phyloP scores from a whole-genome alignment of 2,888 invertebrate species.

The Patella caerulea region DNA sequence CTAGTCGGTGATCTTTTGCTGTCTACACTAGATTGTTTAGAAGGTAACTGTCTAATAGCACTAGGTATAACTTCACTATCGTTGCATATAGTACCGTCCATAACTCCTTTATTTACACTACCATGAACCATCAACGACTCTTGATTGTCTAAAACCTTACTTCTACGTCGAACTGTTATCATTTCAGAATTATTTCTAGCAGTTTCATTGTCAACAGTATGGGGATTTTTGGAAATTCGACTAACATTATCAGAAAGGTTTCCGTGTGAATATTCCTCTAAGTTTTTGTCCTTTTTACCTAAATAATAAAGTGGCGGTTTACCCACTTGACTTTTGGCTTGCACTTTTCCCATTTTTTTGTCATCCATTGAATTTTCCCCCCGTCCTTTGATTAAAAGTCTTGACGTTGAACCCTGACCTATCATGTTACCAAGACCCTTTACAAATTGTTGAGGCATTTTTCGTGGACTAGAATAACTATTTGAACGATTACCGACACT shows the following conservation, averaged over 20 bases:
- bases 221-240: slow-evolving; percentile 1
- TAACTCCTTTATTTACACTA: neutral
- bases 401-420: slow-evolving; percentile 54
- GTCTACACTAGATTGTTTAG: slow-evolving; percentile 4
- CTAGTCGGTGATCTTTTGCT: slow-evolving; percentile 18
- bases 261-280: slow-evolving; percentile 18
- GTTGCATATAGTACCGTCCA: slow-evolving; percentile 21
- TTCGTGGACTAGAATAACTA: slow-evolving; percentile 53
- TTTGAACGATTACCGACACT: neutral
- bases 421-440: slow-evolving; percentile 63
- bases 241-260: slow-evolving; percentile 15
- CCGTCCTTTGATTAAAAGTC: slow-evolving; percentile 56
- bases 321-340: slow-evolving; percentile 50
- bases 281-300: slow-evolving; percentile 39
- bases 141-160: neutral
- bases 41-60: slow-evolving; percentile 12
- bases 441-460: slow-evolving; percentile 58
- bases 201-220: slow-evolving; percentile 9
- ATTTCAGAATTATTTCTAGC: neutral
- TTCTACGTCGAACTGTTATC: neutral
- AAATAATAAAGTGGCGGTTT: slow-evolving; percentile 45
- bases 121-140: neutral
- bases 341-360: slow-evolving; percentile 50
- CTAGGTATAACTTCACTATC: slow-evolving; percentile 19
- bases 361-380: slow-evolving; percentile 55